phyloP scores from a whole-genome alignment of 2,888 invertebrate genomes.

The Agrochola macilenta region DNA sequence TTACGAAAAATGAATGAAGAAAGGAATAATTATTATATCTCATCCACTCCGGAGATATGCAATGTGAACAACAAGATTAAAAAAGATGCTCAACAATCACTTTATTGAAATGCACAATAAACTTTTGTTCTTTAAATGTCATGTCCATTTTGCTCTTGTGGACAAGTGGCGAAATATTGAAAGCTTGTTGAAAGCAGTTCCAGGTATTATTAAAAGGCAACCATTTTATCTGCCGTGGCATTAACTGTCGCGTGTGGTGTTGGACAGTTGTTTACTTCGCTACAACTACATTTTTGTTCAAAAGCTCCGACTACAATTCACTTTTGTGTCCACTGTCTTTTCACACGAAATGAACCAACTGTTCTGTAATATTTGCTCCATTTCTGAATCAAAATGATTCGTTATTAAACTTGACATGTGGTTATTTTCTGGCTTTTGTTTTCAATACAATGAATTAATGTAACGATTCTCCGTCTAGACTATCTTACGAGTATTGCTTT shows the following conservation, averaged over 20 bases:
- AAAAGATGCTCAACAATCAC: not conserved
- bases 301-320: conserved; percentile 40
- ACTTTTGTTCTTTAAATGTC: conserved; percentile 25
- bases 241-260: conserved; percentile 31
- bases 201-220: conserved; percentile 26
- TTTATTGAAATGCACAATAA: not conserved
- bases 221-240: conserved; percentile 39
- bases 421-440: conserved; percentile 41
- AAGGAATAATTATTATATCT: not conserved
- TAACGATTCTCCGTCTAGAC: conserved; percentile 51
- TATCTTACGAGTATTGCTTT: conserved; percentile 45
- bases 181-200: conserved; percentile 32
- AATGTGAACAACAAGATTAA: not conserved
- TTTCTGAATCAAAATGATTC: conserved; percentile 17
- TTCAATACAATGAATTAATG: conserved; percentile 37
- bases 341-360: conserved; percentile 12
- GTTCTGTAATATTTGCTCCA: conserved; percentile 17
- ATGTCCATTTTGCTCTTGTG: conserved; percentile 11
- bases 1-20: not conserved
- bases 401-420: conserved; percentile 22
- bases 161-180: conserved; percentile 28
- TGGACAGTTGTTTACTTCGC: conserved; percentile 14
- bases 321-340: conserved; percentile 33
- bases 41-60: not conserved
- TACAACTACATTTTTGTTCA: conserved; percentile 25